Evolutionary conservation across 2,888 invertebrate genomes (phyloP).

Genomic region (Tetranychus truncatus): DNA sequence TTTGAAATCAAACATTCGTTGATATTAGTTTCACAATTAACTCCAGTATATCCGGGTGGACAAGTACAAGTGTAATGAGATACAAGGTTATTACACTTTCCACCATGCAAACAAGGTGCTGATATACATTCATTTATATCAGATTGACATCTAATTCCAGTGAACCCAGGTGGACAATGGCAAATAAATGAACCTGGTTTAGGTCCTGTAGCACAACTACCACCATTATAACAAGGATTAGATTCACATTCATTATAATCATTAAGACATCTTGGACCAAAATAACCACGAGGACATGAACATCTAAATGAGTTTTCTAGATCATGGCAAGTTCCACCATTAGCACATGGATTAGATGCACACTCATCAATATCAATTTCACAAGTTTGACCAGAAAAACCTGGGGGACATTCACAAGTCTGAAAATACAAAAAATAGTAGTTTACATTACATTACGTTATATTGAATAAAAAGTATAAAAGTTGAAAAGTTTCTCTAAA

Average conservation of each 20-base stretch:
- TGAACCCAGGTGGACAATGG: conserved; percentile 48
- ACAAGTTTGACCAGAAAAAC: conserved; percentile 51
- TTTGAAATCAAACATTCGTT: conserved; percentile 47
- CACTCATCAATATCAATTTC: conserved; percentile 81
- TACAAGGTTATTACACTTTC: conserved; percentile 50
- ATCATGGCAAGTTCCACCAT: conserved; percentile 77
- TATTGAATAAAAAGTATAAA: conserved; percentile 37
- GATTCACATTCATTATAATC: conserved; percentile 85
- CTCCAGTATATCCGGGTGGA: conserved; percentile 51
- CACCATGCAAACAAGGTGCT: conserved; percentile 63
- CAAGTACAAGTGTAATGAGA: conserved; percentile 73
- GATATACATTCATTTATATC: conserved; percentile 67
- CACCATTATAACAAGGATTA: conserved; percentile 77
- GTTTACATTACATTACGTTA: conserved; percentile 59
- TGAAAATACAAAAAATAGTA: not conserved
- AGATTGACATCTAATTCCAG: conserved; percentile 52
- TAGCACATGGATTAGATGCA: conserved; percentile 59
- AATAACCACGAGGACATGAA: conserved; percentile 70
- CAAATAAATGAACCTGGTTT: conserved; percentile 52
- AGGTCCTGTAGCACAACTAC: conserved; percentile 44
- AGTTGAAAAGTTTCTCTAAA: conserved; percentile 42
- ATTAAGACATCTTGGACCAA: conserved; percentile 77
- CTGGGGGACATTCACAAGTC: conserved; percentile 67
- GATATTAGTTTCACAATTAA: conserved; percentile 51
- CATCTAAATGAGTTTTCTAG: conserved; percentile 88